Evolutionary conservation across 2,888 invertebrate genomes (phyloP), one percentile per base, ranked within the genome.

Genomic region (Leptopilina myrica): DNA sequence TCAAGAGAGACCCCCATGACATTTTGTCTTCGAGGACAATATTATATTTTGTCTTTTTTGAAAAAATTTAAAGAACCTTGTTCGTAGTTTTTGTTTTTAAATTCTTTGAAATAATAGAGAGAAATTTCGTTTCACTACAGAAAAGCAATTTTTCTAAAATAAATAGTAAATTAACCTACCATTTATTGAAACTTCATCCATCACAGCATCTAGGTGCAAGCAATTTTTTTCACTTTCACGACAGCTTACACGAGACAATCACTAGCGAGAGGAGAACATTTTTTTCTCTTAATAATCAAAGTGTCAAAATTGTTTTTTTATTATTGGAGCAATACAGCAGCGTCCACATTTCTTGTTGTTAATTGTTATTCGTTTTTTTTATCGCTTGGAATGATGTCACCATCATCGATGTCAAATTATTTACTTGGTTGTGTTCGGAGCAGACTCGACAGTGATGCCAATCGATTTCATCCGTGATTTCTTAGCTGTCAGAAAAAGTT

Each of bases 121-220:
- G 14, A n/a, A 2, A 4, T 14, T 73, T 56, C 9, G 12, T 33
- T 11, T 40, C 5, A 6, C 0, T 73, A 33, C 8, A 1, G 40
- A 14, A 14, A 56, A 56, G 14, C 4, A 33, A 20, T 49, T 49
- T 9, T 33, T 33, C 2, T 33, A 33, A 73, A 33, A 56, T 56
- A 64, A 33, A 26, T 43, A 43, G 49, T 11, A 46, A 80, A 80
- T 33, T 85, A 80, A 88, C 90, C 80, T 89, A 90, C 90, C 90
- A 82, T 87, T 89, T 69, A 85, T 86, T 80, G 87, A 86, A 81
- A 86, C 86, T 86, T 89, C 88, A 84, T 90, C 90, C 90, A 90
- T 90, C 88, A 89, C 88, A 86, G 89, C 88, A 90, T 88, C 86
- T 87, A 87, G 84, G 77, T 82, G 78, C 59, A 46, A 49, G 73